These are phyloP conservation scores for Regulus satrapa DNA, from an alignment of 2,113 vertebrate genomes.

Conservation along the genomic window DNA sequence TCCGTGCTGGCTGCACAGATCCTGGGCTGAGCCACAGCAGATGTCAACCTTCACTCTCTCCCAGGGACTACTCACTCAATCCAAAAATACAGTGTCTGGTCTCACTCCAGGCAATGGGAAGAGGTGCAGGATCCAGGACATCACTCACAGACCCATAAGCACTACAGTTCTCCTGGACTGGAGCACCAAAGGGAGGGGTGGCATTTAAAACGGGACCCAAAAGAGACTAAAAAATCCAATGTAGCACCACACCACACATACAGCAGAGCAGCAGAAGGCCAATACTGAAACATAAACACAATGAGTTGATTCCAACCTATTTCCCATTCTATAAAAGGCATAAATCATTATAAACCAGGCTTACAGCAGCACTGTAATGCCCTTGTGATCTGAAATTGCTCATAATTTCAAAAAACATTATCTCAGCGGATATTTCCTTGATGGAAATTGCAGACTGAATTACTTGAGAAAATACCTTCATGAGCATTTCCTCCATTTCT, in stretches of 20 bases:
- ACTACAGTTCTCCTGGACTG: not conserved
- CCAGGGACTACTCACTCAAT: not conserved
- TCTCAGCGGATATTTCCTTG: not conserved
- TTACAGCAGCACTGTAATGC: not conserved
- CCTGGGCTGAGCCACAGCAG: not conserved
- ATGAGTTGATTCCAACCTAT: not conserved
- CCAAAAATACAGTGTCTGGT: not conserved
- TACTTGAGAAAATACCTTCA: not conserved
- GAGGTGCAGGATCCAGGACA: not conserved
- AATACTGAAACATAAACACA: not conserved
- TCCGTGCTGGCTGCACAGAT: not conserved
- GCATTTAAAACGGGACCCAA: not conserved
- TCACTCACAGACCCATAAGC: not conserved
- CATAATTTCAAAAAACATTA: not conserved
- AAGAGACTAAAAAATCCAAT: not conserved
- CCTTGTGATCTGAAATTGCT: not conserved
- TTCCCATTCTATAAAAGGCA: not conserved
- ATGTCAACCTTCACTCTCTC: not conserved
- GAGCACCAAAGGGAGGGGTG: not conserved
- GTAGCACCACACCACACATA: not conserved
- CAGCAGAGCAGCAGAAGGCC: not conserved
- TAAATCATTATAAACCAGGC: not conserved
- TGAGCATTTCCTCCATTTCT: constrained; percentile 1
- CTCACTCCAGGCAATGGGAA: not conserved
- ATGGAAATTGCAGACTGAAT: not conserved